phyloP scores from a whole-genome alignment of 1,140 invertebrate species.

The Drosophila leontia region DNA sequence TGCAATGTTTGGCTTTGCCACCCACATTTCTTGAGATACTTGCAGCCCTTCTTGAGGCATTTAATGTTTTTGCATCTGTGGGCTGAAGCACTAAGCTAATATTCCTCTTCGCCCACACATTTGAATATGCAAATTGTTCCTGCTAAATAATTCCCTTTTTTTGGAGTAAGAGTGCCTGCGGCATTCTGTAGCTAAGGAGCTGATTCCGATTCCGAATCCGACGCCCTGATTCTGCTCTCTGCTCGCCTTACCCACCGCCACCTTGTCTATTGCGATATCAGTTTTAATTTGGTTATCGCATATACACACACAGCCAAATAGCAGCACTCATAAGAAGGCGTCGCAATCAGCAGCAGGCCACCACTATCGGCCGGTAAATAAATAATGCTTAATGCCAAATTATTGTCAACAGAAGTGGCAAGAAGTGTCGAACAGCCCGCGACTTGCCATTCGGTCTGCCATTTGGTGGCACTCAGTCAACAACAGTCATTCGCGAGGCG shows the following conservation, averaged over 20 bases:
- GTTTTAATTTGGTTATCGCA: conserved; percentile 78
- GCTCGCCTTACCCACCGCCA: conserved; percentile 48
- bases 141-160: conserved; percentile 33
- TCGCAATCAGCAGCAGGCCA: conserved; percentile 41
- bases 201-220: conserved; percentile 5
- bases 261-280: conserved; percentile 67
- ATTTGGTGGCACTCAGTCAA: conserved; percentile 39
- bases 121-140: conserved; percentile 36
- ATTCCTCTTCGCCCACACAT: conserved; percentile 2
- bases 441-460: conserved; percentile 45
- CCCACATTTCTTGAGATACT: not conserved
- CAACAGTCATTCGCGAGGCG: conserved; percentile 36
- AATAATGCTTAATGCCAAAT: conserved; percentile 79
- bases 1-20: not conserved
- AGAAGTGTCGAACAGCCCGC: conserved; percentile 64
- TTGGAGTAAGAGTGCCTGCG: conserved; percentile 13
- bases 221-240: conserved; percentile 12
- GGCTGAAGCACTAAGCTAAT: conserved; percentile 18
- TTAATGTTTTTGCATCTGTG: not conserved
- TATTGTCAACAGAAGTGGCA: conserved; percentile 69
- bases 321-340: conserved; percentile 21
- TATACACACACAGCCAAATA: conserved; percentile 7
- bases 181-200: conserved; percentile 1
- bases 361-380: conserved; percentile 73
- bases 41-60: conserved; percentile 6